phyloP scores from a whole-genome alignment of 2,113 vertebrate species.

The Percina caprodes region DNA sequence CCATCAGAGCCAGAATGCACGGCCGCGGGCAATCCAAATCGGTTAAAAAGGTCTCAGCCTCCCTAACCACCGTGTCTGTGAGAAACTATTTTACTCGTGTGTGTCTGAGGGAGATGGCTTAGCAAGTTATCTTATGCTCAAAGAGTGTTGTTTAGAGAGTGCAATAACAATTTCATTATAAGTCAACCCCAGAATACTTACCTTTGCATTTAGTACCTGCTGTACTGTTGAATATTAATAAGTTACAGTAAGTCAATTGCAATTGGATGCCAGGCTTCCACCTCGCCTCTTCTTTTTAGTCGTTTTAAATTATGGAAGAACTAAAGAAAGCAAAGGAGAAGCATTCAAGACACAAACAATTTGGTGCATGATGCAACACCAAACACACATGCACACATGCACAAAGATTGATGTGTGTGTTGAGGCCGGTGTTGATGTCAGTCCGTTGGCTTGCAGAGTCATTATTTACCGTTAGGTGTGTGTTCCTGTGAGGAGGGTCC shows the following conservation, averaged over 20 bases:
- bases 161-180: neutral
- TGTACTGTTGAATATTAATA: neutral
- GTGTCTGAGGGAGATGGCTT: conserved; percentile 4
- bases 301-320: neutral
- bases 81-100: conserved; percentile 29
- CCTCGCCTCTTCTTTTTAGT: neutral
- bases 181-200: neutral
- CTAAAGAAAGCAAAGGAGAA: neutral
- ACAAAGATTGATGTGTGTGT: conserved; percentile 7
- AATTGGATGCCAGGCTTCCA: neutral
- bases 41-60: conserved; percentile 54
- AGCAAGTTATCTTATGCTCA: conserved; percentile 25
- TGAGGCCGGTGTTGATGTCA: neutral
- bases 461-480: conserved; percentile 58
- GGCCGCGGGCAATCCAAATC: conserved; percentile 30
- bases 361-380: neutral
- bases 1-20: conserved; percentile 43
- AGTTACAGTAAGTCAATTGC: neutral
- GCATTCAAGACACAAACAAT: neutral
- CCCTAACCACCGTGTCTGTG: conserved; percentile 33
- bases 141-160: neutral
- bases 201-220: neutral
- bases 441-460: conserved; percentile 23
- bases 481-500: conserved; percentile 7
- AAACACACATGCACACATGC: neutral